Percentiles rank a stretch among this genome's conserved stretches.
phyloP scores from a whole-genome alignment of 2,797 vertebrate species.

The Mus caroli region DNA sequence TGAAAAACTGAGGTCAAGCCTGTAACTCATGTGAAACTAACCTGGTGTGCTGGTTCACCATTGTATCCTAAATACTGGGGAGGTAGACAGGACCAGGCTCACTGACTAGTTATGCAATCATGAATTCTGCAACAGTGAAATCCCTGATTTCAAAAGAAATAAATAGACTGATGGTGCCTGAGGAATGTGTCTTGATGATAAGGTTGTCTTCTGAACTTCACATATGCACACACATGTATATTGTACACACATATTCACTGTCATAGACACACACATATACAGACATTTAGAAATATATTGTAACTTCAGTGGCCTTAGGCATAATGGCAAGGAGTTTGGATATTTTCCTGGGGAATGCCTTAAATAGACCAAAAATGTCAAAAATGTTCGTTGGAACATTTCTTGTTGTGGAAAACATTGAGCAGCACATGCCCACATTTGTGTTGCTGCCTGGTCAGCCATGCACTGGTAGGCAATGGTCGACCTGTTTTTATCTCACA shows the following conservation, averaged over 20 bases:
- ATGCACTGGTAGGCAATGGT: too few relatives aligned
- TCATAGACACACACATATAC: neutral
- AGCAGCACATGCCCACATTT: too few relatives aligned
- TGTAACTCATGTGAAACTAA: neutral
- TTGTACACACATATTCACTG: neutral
- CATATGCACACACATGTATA: neutral
- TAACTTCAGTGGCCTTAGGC: neutral
- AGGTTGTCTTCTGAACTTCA: neutral
- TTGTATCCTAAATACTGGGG: neutral
- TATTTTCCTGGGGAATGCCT: neutral
- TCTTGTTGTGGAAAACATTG: too few relatives aligned
- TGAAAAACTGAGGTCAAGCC: neutral
- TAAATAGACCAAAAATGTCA: constrained; percentile 13
- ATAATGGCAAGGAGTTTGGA: neutral
- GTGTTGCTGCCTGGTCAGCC: too few relatives aligned
- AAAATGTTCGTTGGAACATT: neutral
- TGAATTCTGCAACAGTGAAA: neutral
- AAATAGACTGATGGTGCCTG: neutral
- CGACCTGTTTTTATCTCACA: too few relatives aligned
- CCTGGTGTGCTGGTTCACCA: neutral
- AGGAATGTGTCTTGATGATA: neutral
- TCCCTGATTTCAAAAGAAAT: neutral
- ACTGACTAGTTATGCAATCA: neutral
- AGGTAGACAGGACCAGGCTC: neutral
- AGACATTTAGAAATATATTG: neutral